Percentiles rank a stretch among this genome's conserved stretches.
These are phyloP conservation scores for Iselma pallidipennis DNA, from an alignment of 2,888 invertebrate species.

Conservation along the genomic window DNA sequence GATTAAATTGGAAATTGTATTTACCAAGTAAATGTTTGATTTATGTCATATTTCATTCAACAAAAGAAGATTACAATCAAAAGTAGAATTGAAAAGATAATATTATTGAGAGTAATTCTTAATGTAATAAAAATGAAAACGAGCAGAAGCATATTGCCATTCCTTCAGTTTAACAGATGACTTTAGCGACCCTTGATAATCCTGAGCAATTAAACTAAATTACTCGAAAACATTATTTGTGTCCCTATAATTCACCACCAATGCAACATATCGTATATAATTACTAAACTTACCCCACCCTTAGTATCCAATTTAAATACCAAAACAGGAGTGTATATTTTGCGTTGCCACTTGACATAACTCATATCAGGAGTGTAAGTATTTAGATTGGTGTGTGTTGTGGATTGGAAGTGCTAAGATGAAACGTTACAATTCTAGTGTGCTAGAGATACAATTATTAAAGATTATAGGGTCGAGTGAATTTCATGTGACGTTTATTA, in stretches of 20 bases:
- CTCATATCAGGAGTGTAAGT: slow-evolving; percentile 16
- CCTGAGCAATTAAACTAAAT: slow-evolving; percentile 44
- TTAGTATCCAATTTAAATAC: slow-evolving; percentile 31
- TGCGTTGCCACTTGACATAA: not conserved
- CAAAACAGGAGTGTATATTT: slow-evolving; percentile 19
- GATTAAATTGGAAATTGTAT: slow-evolving; percentile 1
- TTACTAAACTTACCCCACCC: slow-evolving; percentile 37
- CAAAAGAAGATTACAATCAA: not conserved
- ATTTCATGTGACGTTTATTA: slow-evolving; percentile 18
- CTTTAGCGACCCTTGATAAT: slow-evolving; percentile 37
- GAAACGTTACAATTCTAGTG: slow-evolving; percentile 1
- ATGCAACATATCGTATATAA: slow-evolving; percentile 38
- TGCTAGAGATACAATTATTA: slow-evolving; percentile 10
- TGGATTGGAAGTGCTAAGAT: not conserved
- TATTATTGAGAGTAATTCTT: too few relatives aligned
- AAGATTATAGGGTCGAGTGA: slow-evolving; percentile 12
- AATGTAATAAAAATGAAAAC: too few relatives aligned
- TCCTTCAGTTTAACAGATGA: slow-evolving; percentile 27
- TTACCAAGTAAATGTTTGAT: not conserved
- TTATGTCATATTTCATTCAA: not conserved
- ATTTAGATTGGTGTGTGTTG: too few relatives aligned
- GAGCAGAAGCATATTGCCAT: too few relatives aligned
- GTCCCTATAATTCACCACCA: slow-evolving; percentile 38
- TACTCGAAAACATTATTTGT: slow-evolving; percentile 44
- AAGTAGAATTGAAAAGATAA: too few relatives aligned